These are phyloP conservation scores for Leptura quadrifasciata DNA, from an alignment of 2,888 invertebrate genomes.

Conservation along the genomic window DNA sequence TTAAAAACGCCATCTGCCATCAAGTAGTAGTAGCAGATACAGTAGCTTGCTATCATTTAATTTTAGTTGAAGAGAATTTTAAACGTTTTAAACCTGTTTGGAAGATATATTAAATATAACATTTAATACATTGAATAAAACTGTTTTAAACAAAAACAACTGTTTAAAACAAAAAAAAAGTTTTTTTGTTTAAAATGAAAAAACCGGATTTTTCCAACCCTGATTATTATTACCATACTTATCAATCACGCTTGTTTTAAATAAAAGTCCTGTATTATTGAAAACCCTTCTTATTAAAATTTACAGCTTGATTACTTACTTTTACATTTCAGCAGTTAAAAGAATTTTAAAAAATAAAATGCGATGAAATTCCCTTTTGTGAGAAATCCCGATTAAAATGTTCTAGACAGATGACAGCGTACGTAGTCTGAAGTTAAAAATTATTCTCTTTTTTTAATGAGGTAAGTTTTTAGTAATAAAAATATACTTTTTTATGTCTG, in stretches of 20 bases:
- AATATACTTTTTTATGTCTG: conserved; percentile 50
- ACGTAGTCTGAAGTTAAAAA: conserved; percentile 43
- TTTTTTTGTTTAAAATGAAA: too few species aligned
- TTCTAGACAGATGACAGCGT: conserved; percentile 39
- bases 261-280: background rate
- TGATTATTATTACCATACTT: too few species aligned
- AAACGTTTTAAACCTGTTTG: too few species aligned
- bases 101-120: too few species aligned
- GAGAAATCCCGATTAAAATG: conserved; percentile 49
- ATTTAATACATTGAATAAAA: too few species aligned
- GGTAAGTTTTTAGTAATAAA: conserved; percentile 49
- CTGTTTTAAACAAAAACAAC: too few species aligned
- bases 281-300: conserved; percentile 31
- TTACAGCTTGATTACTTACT: conserved; percentile 10
- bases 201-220: too few species aligned
- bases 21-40: too few species aligned
- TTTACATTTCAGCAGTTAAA: conserved; percentile 11
- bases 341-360: conserved; percentile 47
- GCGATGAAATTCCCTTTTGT: conserved; percentile 49
- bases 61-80: too few species aligned
- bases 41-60: too few species aligned
- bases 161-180: too few species aligned
- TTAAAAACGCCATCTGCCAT: too few species aligned
- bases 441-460: conserved; percentile 46
- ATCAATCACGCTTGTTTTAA: background rate